phyloP scores from a whole-genome alignment of 92 coral and sea anemone species.

The Diadumene lineata region DNA sequence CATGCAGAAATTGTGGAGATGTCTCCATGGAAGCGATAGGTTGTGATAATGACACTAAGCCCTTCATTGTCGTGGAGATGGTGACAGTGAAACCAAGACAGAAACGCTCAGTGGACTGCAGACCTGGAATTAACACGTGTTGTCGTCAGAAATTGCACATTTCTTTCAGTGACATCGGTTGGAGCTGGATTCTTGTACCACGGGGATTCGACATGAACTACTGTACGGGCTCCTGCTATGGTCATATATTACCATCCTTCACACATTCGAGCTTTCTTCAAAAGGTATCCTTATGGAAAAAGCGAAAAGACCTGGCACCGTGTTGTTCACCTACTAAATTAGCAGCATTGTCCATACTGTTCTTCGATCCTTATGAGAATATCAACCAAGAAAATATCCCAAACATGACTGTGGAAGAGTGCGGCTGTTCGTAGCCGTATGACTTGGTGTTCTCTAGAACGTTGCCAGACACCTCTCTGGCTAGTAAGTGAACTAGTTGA shows the following conservation, averaged over 20 bases:
- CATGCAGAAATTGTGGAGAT: constrained; percentile 50
- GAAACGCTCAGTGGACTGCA: constrained; percentile 49
- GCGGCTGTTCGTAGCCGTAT: constrained; percentile 49
- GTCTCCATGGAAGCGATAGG: constrained; percentile 30
- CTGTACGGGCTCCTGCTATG: constrained; percentile 63
- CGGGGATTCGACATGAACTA: constrained; percentile 57
- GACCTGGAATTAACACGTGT: constrained; percentile 39
- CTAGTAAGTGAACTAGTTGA: background rate
- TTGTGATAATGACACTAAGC: constrained; percentile 48
- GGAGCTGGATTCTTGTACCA: constrained; percentile 75
- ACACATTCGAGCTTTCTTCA: constrained; percentile 52
- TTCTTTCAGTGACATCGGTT: constrained; percentile 56
- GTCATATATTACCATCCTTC: constrained; percentile 21
- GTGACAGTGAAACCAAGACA: constrained; percentile 26
- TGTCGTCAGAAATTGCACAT: constrained; percentile 53
- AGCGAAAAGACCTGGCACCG: constrained; percentile 23
- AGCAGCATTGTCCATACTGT: constrained; percentile 53
- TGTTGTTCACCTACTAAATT: constrained; percentile 70
- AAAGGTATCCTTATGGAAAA: constrained; percentile 9
- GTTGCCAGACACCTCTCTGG: background rate
- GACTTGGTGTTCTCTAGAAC: background rate
- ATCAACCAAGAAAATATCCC: constrained; percentile 41
- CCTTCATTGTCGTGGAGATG: constrained; percentile 58
- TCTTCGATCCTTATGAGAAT: constrained; percentile 39
- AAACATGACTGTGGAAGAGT: constrained; percentile 53